Base-by-base conservation (phyloP, 2,888 invertebrate species). In the Cheilosia urbana region DNA sequence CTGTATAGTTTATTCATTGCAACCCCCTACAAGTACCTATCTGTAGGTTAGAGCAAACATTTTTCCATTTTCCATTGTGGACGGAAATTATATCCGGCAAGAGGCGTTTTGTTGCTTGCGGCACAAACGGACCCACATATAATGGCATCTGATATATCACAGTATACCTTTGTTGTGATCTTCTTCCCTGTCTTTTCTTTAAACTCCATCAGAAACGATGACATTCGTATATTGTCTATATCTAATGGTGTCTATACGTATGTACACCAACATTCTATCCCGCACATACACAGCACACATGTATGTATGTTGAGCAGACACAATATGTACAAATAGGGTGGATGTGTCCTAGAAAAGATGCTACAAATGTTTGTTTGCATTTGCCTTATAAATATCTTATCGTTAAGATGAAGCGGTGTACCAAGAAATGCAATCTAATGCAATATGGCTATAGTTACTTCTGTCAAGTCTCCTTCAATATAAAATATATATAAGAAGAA, bases 51-150 rank as follows among this genome's bases (percentile, higher is more conserved):
- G 71, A 77, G 85, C 85, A 85, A 85, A 85, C 81, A 85, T 81
- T 85, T 81, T 85, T 85, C 69, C 85, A 53, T 85, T 77, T 85
- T 51, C 76, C 76, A 81, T 85, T 85, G 85, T 85, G 85, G 76
- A 85, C 81, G 81, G 81, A 85, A 85, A 85, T 85, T 85, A 85
- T 85, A 85, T 85, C 85, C 85, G 85, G 85, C 76, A 85, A 77
- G 81, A 85, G 85, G 85, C 85, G 85, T 85, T 85, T 85, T 85
- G 85, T 85, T 85, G 85, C 85, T 85, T 85, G 76, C 71, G 81
- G 85, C 85, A 81, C 58, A 85, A 85, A 85, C 81, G 85, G 85
- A 85, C 85, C 81, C 72, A 77, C 66, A 72, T 81, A 81, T 72
- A 77, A 81, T 76, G 57, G 81, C 81, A 72, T 77, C 76, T 76